Conservation (phyloP, 2,888 invertebrate species). For the Chrysina gloriosa region DNA sequence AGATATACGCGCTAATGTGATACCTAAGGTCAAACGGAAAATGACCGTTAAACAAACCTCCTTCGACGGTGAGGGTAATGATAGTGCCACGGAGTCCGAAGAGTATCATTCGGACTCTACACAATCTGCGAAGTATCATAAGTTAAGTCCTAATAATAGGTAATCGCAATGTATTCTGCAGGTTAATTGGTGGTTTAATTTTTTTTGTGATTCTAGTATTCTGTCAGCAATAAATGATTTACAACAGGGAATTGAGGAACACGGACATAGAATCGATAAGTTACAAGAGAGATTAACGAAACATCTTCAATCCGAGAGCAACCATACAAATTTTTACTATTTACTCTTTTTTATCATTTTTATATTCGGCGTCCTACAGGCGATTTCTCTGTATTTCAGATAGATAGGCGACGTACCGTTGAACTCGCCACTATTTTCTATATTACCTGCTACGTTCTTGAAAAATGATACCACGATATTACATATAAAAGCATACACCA, state of each 20-base stretch:
- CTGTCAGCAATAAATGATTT: slow-evolving; percentile 59
- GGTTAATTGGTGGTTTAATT: not conserved
- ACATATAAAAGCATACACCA: no score
- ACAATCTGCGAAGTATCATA: slow-evolving; percentile 56
- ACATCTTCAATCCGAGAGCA: slow-evolving; percentile 39
- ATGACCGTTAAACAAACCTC: slow-evolving; percentile 66
- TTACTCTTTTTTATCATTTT: slow-evolving; percentile 54
- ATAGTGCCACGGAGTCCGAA: slow-evolving; percentile 61
- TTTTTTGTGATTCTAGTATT: slow-evolving; percentile 53
- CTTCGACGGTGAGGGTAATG: slow-evolving; percentile 67
- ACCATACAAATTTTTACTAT: slow-evolving; percentile 41
- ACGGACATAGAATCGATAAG: slow-evolving; percentile 57
- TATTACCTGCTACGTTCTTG: no score
- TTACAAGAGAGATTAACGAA: slow-evolving; percentile 55
- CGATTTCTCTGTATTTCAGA: slow-evolving; percentile 64
- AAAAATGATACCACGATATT: no score
- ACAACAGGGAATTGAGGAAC: slow-evolving; percentile 57
- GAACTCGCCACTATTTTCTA: no score
- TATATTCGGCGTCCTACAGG: slow-evolving; percentile 55
- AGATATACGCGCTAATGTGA: slow-evolving; percentile 45
- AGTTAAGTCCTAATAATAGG: slow-evolving; percentile 56
- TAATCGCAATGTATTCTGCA: slow-evolving; percentile 51
- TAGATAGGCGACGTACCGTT: no score
- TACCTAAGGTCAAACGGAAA: slow-evolving; percentile 65
- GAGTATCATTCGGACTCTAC: slow-evolving; percentile 63